Evolutionary conservation across 1,140 invertebrate genomes (phyloP), one percentile per base, ranked within the genome.

Genomic region (Nebria ingens): DNA sequence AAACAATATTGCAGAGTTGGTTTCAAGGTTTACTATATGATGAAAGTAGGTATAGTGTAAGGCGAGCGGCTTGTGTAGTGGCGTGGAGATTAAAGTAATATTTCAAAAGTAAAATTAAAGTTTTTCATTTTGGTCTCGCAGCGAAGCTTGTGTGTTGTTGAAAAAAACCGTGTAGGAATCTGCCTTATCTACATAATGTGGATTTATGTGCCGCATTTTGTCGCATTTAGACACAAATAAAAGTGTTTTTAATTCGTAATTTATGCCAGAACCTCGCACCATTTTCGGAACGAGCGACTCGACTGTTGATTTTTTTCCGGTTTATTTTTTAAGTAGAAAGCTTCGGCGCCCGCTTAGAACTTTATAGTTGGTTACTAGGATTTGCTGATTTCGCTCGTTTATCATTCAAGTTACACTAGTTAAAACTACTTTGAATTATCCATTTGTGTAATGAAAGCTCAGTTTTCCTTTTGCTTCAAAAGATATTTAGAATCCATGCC

Each of bases 211-310:
- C 15, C 40, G 40, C 40, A 45, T 45, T 45, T 45, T 45, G 40
- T 45, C 40, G 40, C 40, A 45, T 45, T 45, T 45, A 45, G 40
- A 45, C 40, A 45, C 40, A 45, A 45, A 45, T 45, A 45, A 45
- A 45, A 45, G 40, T 45, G 40, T 45, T 45, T 45, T 45, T 45
- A 45, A 45, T 45, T 45, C 40, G 40, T 45, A 45, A 45, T 45
- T 45, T 45, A 45, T 45, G 40, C 40, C 6, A 9, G 15, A 34
- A 6, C n/a, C 25, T 34, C 25, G 6, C 17, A 45, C 40, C 9
- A 3, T 45, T 45, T 45, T 45, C 40, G 40, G 40, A 45, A 45
- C 6, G 15, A 11, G 6, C 17, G 9, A 11, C 40, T 17, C 6
- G 17, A 9, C 4, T 29, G 4, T 6, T 29, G 13, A 6, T 13